Evolutionary conservation across 2,113 vertebrate species (phyloP).

Genomic region (Zingel zingel): DNA sequence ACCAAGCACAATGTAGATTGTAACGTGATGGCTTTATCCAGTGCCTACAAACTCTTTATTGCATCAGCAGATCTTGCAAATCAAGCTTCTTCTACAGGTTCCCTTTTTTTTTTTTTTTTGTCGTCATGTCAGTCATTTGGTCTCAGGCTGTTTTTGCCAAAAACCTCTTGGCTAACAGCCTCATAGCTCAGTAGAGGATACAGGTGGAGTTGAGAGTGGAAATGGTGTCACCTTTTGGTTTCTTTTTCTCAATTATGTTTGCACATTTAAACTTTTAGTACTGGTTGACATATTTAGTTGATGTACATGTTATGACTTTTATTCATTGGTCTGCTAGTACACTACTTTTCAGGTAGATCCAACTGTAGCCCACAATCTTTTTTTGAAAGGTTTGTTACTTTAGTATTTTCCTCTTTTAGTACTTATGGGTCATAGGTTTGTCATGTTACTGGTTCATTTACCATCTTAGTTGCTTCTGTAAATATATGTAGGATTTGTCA

Average conservation of each 20-base stretch:
- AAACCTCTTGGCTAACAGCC: slow-evolving; percentile 28
- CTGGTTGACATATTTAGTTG: background rate
- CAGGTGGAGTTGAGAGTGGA: background rate
- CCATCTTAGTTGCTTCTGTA: background rate
- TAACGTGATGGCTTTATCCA: slow-evolving; percentile 25
- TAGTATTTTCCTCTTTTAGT: background rate
- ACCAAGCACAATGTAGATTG: slow-evolving; percentile 61
- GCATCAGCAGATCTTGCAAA: slow-evolving; percentile 32
- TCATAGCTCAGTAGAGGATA: slow-evolving; percentile 35
- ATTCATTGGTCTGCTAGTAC: background rate
- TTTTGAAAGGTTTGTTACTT: background rate
- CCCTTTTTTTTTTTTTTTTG: slow-evolving; percentile 3
- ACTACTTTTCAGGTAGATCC: slow-evolving; percentile 14
- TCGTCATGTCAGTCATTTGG: background rate
- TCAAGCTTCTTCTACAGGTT: slow-evolving; percentile 14
- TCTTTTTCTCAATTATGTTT: background rate
- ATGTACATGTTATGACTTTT: background rate
- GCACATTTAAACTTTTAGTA: background rate
- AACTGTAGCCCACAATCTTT: background rate
- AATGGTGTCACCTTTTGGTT: background rate
- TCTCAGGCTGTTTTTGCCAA: slow-evolving; percentile 40
- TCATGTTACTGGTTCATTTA: background rate
- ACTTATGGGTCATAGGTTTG: background rate
- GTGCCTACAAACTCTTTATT: slow-evolving; percentile 68
- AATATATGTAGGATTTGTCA: background rate